Conservation (phyloP, 2,113 vertebrate species). For the Rissa tridactyla region DNA sequence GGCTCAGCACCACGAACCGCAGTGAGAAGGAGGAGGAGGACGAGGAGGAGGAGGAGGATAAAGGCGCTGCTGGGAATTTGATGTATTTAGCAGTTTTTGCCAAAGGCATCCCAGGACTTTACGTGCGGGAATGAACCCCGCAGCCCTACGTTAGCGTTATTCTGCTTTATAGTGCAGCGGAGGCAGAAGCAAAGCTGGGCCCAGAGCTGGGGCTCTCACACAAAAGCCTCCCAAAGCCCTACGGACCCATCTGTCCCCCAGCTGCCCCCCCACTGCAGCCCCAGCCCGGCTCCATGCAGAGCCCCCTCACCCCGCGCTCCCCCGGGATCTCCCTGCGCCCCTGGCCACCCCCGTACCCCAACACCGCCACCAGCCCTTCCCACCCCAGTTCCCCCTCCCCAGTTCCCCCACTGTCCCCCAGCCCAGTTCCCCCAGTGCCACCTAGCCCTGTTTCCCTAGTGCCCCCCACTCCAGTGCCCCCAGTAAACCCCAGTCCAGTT, state of each 20-base stretch:
- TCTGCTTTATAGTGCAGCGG: background rate
- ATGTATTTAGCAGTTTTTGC: background rate
- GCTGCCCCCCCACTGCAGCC: background rate
- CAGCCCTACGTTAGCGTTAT: background rate
- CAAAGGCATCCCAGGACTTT: background rate
- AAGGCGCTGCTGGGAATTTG: background rate
- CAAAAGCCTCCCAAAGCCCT: background rate
- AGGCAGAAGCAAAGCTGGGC: too few relatives aligned
- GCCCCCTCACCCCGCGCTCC: background rate
- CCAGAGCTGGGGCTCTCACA: too few relatives aligned
- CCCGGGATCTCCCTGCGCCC: background rate
- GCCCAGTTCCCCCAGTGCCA: too few relatives aligned
- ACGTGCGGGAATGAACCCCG: rapidly evolving
- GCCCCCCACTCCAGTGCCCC: background rate
- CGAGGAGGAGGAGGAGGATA: too few relatives aligned
- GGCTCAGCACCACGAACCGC: background rate
- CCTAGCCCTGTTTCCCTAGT: background rate
- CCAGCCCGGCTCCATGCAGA: background rate
- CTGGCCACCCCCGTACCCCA: background rate
- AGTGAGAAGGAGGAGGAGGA: background rate
- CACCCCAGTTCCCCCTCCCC: background rate
- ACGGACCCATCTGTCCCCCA: too few relatives aligned
- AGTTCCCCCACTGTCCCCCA: too few relatives aligned
- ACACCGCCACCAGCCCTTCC: too few relatives aligned
- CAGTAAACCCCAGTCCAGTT: too few relatives aligned